Conservation (phyloP, 1,140 invertebrate species). For the Hypothenemus hampei region DNA sequence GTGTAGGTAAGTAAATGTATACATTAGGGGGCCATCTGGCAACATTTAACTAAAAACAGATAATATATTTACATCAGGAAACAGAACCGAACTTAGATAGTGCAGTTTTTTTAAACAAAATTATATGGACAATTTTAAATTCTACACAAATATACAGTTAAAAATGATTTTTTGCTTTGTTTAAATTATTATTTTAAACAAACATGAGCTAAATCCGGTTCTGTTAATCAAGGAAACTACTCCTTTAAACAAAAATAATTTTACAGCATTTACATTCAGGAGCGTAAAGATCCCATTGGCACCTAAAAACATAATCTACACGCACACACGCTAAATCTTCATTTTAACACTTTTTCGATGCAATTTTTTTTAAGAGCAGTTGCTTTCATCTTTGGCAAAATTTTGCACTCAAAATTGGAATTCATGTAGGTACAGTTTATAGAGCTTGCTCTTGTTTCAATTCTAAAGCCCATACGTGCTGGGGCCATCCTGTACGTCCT, state of each 20-base stretch:
- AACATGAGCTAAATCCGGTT: not conserved
- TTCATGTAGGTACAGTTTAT: conserved; percentile 8
- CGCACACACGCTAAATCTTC: not conserved
- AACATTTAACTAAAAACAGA: conserved; percentile 41
- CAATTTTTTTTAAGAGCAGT: not conserved
- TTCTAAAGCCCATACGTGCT: conserved; percentile 90
- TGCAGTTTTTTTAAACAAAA: too few relatives aligned
- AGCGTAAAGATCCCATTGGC: conserved; percentile 7
- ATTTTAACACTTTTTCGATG: not conserved
- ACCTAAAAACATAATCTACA: conserved; percentile 11
- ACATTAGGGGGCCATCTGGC: conserved; percentile 44
- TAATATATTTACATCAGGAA: conserved; percentile 43
- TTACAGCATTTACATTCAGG: conserved; percentile 11
- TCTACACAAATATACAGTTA: too few relatives aligned
- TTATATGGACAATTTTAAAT: too few relatives aligned
- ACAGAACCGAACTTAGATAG: conserved; percentile 15
- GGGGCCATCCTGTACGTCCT: conserved; percentile 90
- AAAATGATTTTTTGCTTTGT: too few relatives aligned
- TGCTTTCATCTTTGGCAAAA: not conserved
- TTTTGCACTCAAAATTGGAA: not conserved
- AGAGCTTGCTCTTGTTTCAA: conserved; percentile 66
- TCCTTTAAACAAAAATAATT: not conserved
- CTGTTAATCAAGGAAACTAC: not conserved
- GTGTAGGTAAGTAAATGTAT: conserved; percentile 43
- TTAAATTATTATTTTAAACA: not conserved